Base-by-base conservation (phyloP, 1,140 invertebrate genomes). In the Homarus americanus region DNA sequence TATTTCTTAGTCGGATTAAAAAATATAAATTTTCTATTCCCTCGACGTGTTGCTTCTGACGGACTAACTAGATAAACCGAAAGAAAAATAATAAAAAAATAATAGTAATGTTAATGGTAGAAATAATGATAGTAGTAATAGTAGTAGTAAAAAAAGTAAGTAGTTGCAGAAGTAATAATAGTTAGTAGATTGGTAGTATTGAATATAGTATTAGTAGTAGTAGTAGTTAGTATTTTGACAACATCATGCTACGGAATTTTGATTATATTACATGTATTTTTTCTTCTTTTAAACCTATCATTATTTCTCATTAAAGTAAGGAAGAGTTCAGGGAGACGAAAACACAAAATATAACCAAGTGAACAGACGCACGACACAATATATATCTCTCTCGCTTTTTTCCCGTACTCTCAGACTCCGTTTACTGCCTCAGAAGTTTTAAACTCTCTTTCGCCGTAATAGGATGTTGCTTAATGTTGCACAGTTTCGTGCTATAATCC, bases 401-500 rank as follows among this genome's bases (percentile, higher is more conserved):
- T 28, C n/a, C 28, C 28, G 28, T 32, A 63, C 58, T 63, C 24
- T 0, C 63, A 5, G 63, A 32, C n/a, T 69, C 63, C 63, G 20
- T 69, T 69, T 69, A 69, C 63, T 28, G 63, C 63, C 5, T 69
- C n/a, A 28, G n/a, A 69, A 69, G 63, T 69, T 69, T 69, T 69
- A 24, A 69, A 69, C 63, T 32, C 63, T 69, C n/a, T 24, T 63
- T 63, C 20, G 20, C 4, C 63, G 63, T 69, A 69, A 69, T 69
- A 69, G 63, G 63, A 69, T 69, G 63, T 69, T 69, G 63, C 63
- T 63, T 63, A 63, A 63, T 63, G 53, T 63, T 63, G 9, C 9
- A 69, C 63, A 69, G 28, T 69, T 69, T 69, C 24, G 63, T 69
- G 63, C n/a, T 69, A 32, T 69, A 69, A 69, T 69, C 63, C 63